A percentile compares a stretch with the other conserved stretches of the same genome.
These are phyloP conservation scores for Dermatophagoides farinae DNA, from an alignment of 1,140 invertebrate genomes.

Conservation along the genomic window DNA sequence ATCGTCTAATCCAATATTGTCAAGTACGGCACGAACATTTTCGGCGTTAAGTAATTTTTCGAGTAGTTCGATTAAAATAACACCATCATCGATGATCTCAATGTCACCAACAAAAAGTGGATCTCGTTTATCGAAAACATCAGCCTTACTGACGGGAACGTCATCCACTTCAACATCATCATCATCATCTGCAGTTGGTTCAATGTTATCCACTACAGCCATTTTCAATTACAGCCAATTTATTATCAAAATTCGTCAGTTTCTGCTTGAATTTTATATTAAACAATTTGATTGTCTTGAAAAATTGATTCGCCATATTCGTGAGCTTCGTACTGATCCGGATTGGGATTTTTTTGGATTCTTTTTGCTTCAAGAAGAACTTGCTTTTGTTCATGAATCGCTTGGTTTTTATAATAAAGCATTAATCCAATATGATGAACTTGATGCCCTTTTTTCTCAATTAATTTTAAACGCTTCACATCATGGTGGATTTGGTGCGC, in stretches of 20 bases:
- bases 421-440: slow-evolving; percentile 85
- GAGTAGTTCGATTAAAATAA: neutral
- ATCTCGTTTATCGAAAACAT: slow-evolving; percentile 43
- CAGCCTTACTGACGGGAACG: slow-evolving; percentile 56
- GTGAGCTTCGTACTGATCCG: slow-evolving; percentile 57
- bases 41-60: neutral
- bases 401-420: slow-evolving; percentile 78
- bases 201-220: slow-evolving; percentile 81
- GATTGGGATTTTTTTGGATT: slow-evolving; percentile 88
- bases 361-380: slow-evolving; percentile 79
- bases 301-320: slow-evolving; percentile 65
- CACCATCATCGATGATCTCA: neutral
- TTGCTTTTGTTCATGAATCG: slow-evolving; percentile 85
- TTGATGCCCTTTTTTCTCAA: slow-evolving; percentile 89
- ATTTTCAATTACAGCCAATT: slow-evolving; percentile 58
- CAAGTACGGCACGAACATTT: neutral
- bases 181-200: slow-evolving; percentile 47
- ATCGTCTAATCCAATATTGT: neutral
- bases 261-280: slow-evolving; percentile 74
- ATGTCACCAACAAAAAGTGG: slow-evolving; percentile 65
- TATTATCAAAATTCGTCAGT: slow-evolving; percentile 27
- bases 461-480: slow-evolving; percentile 77
- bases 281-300: slow-evolving; percentile 49
- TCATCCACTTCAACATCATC: slow-evolving; percentile 44
- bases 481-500: slow-evolving; percentile 30